Evolutionary conservation across 2,888 invertebrate genomes (phyloP), one percentile per base, ranked within the genome.

Genomic region (Netelia inedita): DNA sequence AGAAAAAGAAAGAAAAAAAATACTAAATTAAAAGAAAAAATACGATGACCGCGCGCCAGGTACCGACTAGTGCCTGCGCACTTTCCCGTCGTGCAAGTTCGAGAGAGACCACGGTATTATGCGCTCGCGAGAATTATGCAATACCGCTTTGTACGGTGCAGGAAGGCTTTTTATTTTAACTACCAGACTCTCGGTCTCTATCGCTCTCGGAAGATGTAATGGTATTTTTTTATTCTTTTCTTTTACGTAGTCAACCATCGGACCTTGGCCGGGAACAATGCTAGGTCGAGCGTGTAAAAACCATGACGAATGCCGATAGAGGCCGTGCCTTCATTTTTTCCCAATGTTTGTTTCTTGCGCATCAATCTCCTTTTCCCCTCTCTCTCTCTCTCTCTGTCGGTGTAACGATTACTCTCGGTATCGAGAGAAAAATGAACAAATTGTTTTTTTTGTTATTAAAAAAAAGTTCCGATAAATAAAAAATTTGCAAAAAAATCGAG

Each of bases 261-360:
- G 28, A 69, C 76, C 84, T 76, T 80, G 76, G 76, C 61, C 74
- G 55, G 55, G 68, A 80, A 84, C 80, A 84, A 80, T 84, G 80
- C 76, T 84, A 84, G 76, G 80, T 84, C 84, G 80, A 69, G 72
- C 72, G 80, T 57, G 69, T 61, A 72, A 50, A 80, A 76, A 73
- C 61, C 72, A 76, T 55, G 71, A 79, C 83, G 65, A 72, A 55
- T 57, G 74, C 69, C 43, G 43, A 63, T 55, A 63, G 46, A 74
- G 68, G 46, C 50, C 55, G 53, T 41, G 68, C 46, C 61, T 41
- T 43, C 2, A 46, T 69, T 1, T 73, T 43, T 41, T 66, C n/a
- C 6, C 66, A 23, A 35, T 71, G 71, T 75, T 71, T 23, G 2
- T 10, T 23, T 19, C 16, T 57, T 53, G 16, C n/a, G 28, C n/a